Conservation (phyloP, 2,797 vertebrate species). For the Malurus splendens region DNA sequence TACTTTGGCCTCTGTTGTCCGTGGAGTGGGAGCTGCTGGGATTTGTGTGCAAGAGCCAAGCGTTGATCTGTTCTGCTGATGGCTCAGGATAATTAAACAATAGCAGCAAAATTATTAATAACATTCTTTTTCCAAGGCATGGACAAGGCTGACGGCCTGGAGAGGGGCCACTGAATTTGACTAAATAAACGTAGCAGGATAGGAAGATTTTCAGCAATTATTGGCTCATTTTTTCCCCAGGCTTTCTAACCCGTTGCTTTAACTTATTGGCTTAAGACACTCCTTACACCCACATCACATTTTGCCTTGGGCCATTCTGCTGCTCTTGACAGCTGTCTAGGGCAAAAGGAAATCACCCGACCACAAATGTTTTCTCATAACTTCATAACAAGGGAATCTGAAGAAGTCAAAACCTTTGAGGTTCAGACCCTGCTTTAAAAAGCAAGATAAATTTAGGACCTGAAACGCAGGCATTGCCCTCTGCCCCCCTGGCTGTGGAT, state of each 20-base stretch:
- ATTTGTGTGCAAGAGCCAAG: neutral
- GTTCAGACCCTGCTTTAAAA: neutral
- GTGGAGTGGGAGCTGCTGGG: neutral
- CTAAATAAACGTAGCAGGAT: conserved; percentile 12
- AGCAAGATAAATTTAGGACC: neutral
- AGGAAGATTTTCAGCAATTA: conserved; percentile 38
- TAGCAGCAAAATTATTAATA: neutral
- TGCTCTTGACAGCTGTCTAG: conserved; percentile 45
- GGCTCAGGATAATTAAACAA: conserved; percentile 28
- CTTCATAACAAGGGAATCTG: conserved; percentile 12
- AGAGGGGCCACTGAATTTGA: conserved; percentile 1
- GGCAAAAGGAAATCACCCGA: conserved; percentile 47
- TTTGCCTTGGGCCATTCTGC: conserved; percentile 41
- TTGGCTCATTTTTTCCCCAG: conserved; percentile 6
- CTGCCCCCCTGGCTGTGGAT: neutral
- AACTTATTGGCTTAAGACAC: neutral
- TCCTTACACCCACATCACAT: conserved; percentile 33
- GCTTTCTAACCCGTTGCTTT: neutral
- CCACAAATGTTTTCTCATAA: conserved; percentile 38
- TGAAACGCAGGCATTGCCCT: neutral
- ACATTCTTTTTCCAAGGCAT: neutral
- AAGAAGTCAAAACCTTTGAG: conserved; percentile 35
- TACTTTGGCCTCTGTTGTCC: neutral
- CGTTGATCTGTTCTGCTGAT: neutral
- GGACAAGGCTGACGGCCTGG: conserved; percentile 1